Evolutionary conservation across 2,888 invertebrate genomes (phyloP).

Genomic region (Lasioglossum marginatum): DNA sequence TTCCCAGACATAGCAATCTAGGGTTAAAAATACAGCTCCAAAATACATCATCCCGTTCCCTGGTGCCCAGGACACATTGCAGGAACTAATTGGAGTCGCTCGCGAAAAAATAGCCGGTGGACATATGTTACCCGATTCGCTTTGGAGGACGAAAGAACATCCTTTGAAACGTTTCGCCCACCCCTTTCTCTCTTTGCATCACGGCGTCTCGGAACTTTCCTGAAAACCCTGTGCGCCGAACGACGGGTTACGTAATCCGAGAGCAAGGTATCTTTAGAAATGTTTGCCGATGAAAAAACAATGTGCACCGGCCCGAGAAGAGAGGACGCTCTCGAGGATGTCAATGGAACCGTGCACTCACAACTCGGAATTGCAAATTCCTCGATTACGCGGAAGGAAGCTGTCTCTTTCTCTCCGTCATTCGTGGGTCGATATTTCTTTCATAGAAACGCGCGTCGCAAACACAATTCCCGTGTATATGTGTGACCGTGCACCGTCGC

Average conservation of each 20-base stretch:
- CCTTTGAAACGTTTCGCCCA: slow-evolving; percentile 32
- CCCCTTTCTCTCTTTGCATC: neutral
- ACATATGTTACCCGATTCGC: neutral
- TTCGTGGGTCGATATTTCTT: neutral
- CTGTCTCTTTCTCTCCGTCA: neutral
- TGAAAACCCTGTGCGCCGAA: slow-evolving; percentile 22
- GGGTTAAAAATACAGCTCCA: neutral
- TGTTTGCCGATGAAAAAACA: slow-evolving; percentile 27
- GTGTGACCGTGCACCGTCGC: neutral
- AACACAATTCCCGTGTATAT: neutral
- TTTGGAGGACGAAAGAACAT: slow-evolving; percentile 9
- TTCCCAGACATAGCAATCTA: neutral
- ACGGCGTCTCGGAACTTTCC: neutral
- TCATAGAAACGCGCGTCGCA: neutral
- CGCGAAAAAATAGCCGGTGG: neutral
- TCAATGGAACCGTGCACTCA: neutral
- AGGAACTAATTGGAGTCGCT: neutral
- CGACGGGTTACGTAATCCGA: slow-evolving; percentile 26
- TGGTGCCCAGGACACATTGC: neutral
- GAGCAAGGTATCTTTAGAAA: slow-evolving; percentile 6
- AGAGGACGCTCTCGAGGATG: neutral
- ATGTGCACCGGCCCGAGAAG: neutral
- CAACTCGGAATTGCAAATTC: neutral
- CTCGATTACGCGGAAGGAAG: neutral
- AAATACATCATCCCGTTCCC: neutral